phyloP scores from a whole-genome alignment of 2,888 invertebrate species.

The Oligia strigilis region DNA sequence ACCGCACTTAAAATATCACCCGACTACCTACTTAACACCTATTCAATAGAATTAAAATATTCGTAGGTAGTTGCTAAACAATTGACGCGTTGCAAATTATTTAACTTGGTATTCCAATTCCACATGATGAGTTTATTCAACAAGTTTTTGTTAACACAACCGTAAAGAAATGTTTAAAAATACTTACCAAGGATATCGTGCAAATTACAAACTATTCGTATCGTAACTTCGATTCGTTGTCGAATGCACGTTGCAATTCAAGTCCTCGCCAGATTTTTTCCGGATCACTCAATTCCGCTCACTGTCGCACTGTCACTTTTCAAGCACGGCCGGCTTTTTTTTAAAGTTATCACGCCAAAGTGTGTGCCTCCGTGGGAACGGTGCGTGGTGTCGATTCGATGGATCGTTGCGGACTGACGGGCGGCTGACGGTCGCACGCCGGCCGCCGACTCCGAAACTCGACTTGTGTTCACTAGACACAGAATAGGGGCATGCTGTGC shows the following conservation, averaged over 20 bases:
- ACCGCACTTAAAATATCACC: constrained; percentile 38
- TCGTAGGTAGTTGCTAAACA: constrained; percentile 53
- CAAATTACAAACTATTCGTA: constrained; percentile 77
- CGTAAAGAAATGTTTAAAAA: constrained; percentile 61
- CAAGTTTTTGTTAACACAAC: constrained; percentile 55
- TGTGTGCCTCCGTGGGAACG: constrained; percentile 73
- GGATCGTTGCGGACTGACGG: constrained; percentile 84
- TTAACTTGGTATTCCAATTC: constrained; percentile 40
- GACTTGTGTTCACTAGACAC: constrained; percentile 74
- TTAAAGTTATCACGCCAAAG: constrained; percentile 79
- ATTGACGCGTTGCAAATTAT: constrained; percentile 39
- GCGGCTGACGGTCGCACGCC: constrained; percentile 69
- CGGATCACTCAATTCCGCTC: constrained; percentile 82
- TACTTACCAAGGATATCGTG: constrained; percentile 82
- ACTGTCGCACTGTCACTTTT: constrained; percentile 88
- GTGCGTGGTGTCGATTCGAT: constrained; percentile 79
- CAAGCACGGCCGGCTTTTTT: constrained; percentile 81
- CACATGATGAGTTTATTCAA: constrained; percentile 50
- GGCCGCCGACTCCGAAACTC: constrained; percentile 70
- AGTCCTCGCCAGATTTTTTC: constrained; percentile 77
- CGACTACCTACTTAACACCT: background rate
- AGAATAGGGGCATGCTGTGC: constrained; percentile 65
- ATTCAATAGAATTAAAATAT: constrained; percentile 39
- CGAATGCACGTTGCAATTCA: constrained; percentile 71
- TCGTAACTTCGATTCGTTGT: constrained; percentile 76